These are phyloP conservation scores for Amphipoea oculea DNA, from an alignment of 2,888 invertebrate species.

Conservation along the genomic window DNA sequence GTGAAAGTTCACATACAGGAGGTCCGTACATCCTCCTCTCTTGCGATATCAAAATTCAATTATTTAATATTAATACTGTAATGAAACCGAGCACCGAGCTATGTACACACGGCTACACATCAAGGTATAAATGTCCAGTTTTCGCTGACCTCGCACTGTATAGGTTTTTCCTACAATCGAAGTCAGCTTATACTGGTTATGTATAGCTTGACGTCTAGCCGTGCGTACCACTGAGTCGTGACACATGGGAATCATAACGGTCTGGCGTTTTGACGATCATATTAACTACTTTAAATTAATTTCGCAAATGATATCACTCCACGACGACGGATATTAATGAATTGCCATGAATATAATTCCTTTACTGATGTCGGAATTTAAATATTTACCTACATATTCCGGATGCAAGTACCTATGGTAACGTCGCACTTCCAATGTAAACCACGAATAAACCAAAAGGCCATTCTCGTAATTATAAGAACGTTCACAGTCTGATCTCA, in stretches of 20 bases:
- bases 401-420: background rate
- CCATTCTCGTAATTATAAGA: too few relatives aligned
- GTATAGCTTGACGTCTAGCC: background rate
- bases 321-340: slow-evolving; percentile 55
- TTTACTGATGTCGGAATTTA: slow-evolving; percentile 19
- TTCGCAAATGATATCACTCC: slow-evolving; percentile 53
- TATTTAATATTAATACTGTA: slow-evolving; percentile 45
- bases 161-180: background rate
- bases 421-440: background rate
- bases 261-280: slow-evolving; percentile 35
- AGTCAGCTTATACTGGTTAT: background rate
- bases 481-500: too few relatives aligned
- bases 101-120: background rate
- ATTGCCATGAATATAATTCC: slow-evolving; percentile 51
- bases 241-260: slow-evolving; percentile 24
- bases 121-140: background rate
- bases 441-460: background rate
- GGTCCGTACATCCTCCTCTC: background rate
- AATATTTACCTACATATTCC: slow-evolving; percentile 31
- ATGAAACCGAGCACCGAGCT: slow-evolving; percentile 7
- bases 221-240: background rate
- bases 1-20: background rate
- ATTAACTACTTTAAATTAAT: slow-evolving; percentile 58
- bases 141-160: background rate
- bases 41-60: slow-evolving; percentile 31